Evolutionary conservation across 2,797 vertebrate genomes (phyloP), one percentile per base, ranked within the genome.

Genomic region (Chrysocyon brachyurus): DNA sequence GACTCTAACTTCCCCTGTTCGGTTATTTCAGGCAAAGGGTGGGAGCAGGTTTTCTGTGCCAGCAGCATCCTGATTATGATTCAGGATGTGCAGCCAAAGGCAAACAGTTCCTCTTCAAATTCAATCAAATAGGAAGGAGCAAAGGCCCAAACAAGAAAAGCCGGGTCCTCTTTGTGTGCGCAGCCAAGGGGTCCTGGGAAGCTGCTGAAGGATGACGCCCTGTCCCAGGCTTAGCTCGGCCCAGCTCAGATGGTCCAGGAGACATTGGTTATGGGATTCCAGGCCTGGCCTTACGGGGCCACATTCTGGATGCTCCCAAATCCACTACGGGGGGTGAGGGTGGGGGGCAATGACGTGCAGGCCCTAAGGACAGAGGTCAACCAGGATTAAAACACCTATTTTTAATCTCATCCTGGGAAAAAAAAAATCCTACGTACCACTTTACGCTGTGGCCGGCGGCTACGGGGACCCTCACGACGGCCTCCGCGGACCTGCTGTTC

Each of bases 51-150:
- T 75, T 64, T 87, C 81, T 57, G 70, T 95, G 95, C 96, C 97
- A 97, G 86, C 90, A 81, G 97, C 96, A 97, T 97, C 97, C 97
- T 98, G 97, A 92, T 97, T 98, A 84, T 81, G 88, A 97, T 97
- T 96, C 98, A 97, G 98, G 96, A 96, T 97, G 96, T 97, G 92
- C 36, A 3, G 90, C 95, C 90, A 70, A 93, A 97, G 81, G 96
- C 97, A 97, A 98, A 97, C 95, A 98, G 93, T 97, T 97, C 97
- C 97, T 98, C 96, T 93, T 93, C 93, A 81, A 91, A 96, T 93
- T 97, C 97, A 98, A 75, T 97, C 85, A 88, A 91, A 97, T 95
- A 97, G 97, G 98, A 97, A 97, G 78, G 86, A 94, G 94, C 92
- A 84, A 83, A 96, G 86, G 63, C 68, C 92, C 94, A 95, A 97